Conservation (phyloP, 1,140 invertebrate species). For the Cydia strobilella region DNA sequence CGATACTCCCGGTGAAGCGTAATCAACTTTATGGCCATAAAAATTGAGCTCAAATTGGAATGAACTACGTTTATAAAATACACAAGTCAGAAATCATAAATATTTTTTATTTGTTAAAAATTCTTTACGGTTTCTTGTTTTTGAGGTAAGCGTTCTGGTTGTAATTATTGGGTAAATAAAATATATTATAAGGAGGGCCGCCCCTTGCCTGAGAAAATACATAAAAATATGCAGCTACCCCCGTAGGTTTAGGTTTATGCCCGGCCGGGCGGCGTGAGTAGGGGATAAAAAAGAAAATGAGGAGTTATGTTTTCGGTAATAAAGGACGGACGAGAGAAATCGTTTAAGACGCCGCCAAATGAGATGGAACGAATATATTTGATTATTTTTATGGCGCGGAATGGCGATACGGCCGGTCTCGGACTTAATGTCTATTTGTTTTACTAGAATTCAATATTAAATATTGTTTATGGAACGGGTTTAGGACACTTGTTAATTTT, state of each 20-base stretch:
- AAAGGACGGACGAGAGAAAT: slow-evolving; percentile 79
- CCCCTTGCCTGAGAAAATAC: slow-evolving; percentile 35
- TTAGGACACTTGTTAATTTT: slow-evolving; percentile 51
- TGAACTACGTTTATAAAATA: slow-evolving; percentile 4
- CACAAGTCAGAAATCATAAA: slow-evolving; percentile 20
- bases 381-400: slow-evolving; percentile 78
- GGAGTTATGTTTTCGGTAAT: slow-evolving; percentile 79
- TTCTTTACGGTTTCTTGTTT: slow-evolving; percentile 15
- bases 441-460: slow-evolving; percentile 69
- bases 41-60: slow-evolving; percentile 21
- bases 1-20: slow-evolving; percentile 10
- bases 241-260: slow-evolving; percentile 54
- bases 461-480: slow-evolving; percentile 53
- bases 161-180: slow-evolving; percentile 33
- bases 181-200: slow-evolving; percentile 15
- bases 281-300: slow-evolving; percentile 80
- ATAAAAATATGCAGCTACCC: slow-evolving; percentile 74
- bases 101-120: slow-evolving; percentile 25
- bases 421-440: slow-evolving; percentile 75
- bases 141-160: slow-evolving; percentile 13
- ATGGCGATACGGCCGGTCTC: slow-evolving; percentile 69
- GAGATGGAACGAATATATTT: slow-evolving; percentile 80
- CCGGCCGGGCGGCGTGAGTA: slow-evolving; percentile 57
- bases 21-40: slow-evolving; percentile 16
- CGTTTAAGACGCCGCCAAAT: slow-evolving; percentile 79